phyloP scores from a whole-genome alignment of 1,140 invertebrate genomes.

The Chionoecetes opilio region DNA sequence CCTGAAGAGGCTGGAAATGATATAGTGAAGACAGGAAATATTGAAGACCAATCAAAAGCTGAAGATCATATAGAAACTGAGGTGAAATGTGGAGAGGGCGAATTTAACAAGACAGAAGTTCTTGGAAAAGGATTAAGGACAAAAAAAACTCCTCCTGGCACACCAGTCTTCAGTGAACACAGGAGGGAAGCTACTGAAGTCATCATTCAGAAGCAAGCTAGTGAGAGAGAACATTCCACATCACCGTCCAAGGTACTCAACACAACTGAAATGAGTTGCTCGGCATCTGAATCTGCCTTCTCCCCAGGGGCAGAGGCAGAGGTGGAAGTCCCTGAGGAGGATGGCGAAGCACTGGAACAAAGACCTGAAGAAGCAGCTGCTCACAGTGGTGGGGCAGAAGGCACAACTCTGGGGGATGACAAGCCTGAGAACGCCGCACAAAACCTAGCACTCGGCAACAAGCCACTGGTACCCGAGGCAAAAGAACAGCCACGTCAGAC shows the following conservation, averaged over 20 bases:
- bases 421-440: background rate
- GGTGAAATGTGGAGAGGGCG: background rate
- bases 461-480: background rate
- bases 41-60: background rate
- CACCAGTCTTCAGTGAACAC: background rate
- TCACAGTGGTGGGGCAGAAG: background rate
- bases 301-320: slow-evolving; percentile 11
- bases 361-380: background rate
- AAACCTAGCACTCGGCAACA: background rate
- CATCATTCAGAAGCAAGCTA: background rate
- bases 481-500: background rate
- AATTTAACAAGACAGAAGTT: background rate
- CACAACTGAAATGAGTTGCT: background rate
- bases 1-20: background rate
- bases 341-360: background rate
- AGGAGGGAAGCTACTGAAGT: background rate
- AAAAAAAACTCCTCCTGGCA: background rate
- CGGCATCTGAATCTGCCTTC: background rate
- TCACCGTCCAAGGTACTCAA: background rate
- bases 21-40: background rate
- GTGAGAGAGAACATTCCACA: slow-evolving; percentile 4
- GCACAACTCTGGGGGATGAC: background rate
- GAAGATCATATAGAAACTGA: background rate
- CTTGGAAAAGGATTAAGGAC: slow-evolving; percentile 16
- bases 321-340: slow-evolving; percentile 13